These are phyloP conservation scores for Holocentrus rufus DNA, from an alignment of 2,797 vertebrate species.

Conservation along the genomic window DNA sequence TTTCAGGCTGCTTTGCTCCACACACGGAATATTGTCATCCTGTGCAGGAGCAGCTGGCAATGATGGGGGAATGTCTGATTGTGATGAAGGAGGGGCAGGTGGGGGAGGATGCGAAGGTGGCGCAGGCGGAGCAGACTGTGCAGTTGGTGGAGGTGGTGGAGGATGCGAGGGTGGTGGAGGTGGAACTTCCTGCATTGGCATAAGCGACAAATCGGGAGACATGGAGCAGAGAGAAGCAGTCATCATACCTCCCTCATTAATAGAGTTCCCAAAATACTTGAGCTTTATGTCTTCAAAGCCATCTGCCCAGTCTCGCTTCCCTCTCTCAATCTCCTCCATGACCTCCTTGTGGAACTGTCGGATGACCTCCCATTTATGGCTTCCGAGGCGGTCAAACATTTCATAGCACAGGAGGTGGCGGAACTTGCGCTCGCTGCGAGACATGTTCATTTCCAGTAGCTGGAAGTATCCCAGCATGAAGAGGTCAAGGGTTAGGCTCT, in stretches of 20 bases:
- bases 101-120: neutral
- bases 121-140: constrained; percentile 21
- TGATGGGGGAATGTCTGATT: constrained; percentile 23
- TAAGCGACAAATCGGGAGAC: constrained; percentile 68
- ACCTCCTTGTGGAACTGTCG: constrained; percentile 91
- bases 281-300: constrained; percentile 92
- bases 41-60: constrained; percentile 26
- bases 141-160: constrained; percentile 60
- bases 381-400: constrained; percentile 92
- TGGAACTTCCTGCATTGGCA: constrained; percentile 46
- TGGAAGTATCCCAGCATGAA: constrained; percentile 98
- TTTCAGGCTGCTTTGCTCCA: constrained; percentile 33
- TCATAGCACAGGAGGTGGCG: constrained; percentile 98
- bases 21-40: constrained; percentile 23
- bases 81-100: constrained; percentile 12
- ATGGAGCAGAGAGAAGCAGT: constrained; percentile 70
- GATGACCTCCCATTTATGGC: constrained; percentile 90
- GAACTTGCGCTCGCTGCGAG: constrained; percentile 91
- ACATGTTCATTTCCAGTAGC: constrained; percentile 92
- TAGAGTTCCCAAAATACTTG: constrained; percentile 87
- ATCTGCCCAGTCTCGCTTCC: constrained; percentile 87
- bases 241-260: constrained; percentile 73
- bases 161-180: constrained; percentile 69
- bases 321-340: constrained; percentile 89
- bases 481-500: constrained; percentile 91